Conservation (phyloP, 2,113 vertebrate species). For the Talpa occidentalis region DNA sequence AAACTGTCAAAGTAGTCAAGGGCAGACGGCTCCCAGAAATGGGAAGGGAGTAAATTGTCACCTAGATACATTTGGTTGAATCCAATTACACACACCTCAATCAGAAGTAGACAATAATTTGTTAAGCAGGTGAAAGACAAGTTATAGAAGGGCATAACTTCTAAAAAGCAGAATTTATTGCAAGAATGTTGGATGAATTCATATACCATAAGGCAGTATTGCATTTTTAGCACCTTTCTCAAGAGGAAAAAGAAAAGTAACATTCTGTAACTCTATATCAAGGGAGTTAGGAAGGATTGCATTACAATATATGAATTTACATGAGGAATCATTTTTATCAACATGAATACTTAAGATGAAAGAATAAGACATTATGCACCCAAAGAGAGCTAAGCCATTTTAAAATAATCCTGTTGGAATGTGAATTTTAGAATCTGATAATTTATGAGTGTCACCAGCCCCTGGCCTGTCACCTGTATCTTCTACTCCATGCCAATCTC, state of each 20-base stretch:
- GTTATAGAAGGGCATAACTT: conserved; percentile 51
- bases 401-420: conserved; percentile 78
- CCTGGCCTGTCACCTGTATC: conserved; percentile 70
- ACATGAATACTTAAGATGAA: conserved; percentile 83
- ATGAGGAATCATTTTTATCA: conserved; percentile 80
- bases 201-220: conserved; percentile 75
- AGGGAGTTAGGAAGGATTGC: conserved; percentile 78
- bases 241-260: conserved; percentile 78
- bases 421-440: conserved; percentile 75
- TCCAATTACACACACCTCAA: neutral
- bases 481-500: conserved; percentile 55
- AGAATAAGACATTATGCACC: conserved; percentile 76
- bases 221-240: conserved; percentile 81
- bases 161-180: conserved; percentile 58
- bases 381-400: conserved; percentile 73
- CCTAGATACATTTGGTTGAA: neutral
- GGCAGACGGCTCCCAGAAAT: neutral
- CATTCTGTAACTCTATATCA: conserved; percentile 78
- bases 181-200: conserved; percentile 70
- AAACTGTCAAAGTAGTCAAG: neutral
- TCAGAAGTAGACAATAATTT: conserved; percentile 28
- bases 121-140: conserved; percentile 63
- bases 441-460: conserved; percentile 72
- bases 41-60: neutral
- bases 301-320: conserved; percentile 86